Evolutionary conservation across 2,888 invertebrate species (phyloP).

Genomic region (Antheraea assamensis): DNA sequence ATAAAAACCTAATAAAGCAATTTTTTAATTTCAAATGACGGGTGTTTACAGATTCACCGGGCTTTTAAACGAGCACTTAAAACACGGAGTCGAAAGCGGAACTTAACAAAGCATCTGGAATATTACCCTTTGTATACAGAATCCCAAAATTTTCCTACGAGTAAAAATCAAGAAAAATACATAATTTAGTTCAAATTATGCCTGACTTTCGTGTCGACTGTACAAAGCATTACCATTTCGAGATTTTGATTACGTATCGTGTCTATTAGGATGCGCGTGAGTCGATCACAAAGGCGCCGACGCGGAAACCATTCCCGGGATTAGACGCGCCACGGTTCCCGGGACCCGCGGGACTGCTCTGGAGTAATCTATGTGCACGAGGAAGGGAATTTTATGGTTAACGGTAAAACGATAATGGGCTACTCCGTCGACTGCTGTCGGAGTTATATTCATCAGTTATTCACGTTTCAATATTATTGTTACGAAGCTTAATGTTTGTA

Average conservation of each 20-base stretch:
- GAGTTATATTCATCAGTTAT: neutral
- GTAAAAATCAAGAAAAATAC: too few relatives aligned
- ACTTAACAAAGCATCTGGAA: too few relatives aligned
- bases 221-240: conserved; percentile 16
- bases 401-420: conserved; percentile 18
- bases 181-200: too few relatives aligned
- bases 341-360: conserved; percentile 24
- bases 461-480: neutral
- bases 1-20: too few relatives aligned
- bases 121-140: too few relatives aligned
- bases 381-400: conserved; percentile 22
- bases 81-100: too few relatives aligned
- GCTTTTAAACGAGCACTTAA: too few relatives aligned
- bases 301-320: conserved; percentile 59
- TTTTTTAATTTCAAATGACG: too few relatives aligned
- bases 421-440: conserved; percentile 2
- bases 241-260: conserved; percentile 63
- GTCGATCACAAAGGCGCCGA: conserved; percentile 63
- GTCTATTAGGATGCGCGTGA: conserved; percentile 64
- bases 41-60: too few relatives aligned
- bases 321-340: conserved; percentile 23
- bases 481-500: neutral
- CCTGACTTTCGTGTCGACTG: conserved; percentile 5
- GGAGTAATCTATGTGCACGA: conserved; percentile 20
- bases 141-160: too few relatives aligned